A percentile compares a stretch with the other conserved stretches of the same genome.
These are phyloP conservation scores for Buceros bicornis DNA, from an alignment of 2,797 vertebrate species.

Conservation along the genomic window DNA sequence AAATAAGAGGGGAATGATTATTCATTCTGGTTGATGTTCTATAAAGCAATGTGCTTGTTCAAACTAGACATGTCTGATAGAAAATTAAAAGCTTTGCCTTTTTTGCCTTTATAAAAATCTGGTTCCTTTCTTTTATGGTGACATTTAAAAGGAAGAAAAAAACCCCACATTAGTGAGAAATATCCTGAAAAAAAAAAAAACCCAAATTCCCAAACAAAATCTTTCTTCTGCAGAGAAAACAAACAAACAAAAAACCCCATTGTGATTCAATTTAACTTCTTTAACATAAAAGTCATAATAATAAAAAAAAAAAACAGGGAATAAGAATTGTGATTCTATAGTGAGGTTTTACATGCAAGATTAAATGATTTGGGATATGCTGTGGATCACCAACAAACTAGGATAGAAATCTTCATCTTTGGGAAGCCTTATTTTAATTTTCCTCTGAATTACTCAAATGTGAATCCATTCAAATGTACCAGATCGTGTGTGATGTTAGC, in stretches of 20 bases:
- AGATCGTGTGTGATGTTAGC: background rate
- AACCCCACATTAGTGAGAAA: background rate
- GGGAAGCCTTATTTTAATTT: background rate
- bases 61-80: background rate
- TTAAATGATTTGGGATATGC: background rate
- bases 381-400: background rate
- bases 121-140: background rate
- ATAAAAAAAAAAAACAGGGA: background rate
- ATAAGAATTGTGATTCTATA: background rate
- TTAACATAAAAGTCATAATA: background rate
- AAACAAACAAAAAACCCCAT: too few relatives aligned
- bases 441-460: background rate
- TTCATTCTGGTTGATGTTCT: slow-evolving; percentile 17
- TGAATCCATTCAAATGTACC: background rate
- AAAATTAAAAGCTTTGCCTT: slow-evolving; percentile 5
- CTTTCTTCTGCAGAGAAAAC: background rate
- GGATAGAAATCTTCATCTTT: background rate
- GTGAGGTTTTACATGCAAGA: background rate
- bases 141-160: background rate
- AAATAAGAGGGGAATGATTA: background rate
- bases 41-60: background rate
- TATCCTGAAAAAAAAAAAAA: background rate
- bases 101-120: background rate
- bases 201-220: background rate
- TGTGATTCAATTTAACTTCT: background rate